Conservation (phyloP, 2,113 vertebrate species). For the Catharus bicknelli region DNA sequence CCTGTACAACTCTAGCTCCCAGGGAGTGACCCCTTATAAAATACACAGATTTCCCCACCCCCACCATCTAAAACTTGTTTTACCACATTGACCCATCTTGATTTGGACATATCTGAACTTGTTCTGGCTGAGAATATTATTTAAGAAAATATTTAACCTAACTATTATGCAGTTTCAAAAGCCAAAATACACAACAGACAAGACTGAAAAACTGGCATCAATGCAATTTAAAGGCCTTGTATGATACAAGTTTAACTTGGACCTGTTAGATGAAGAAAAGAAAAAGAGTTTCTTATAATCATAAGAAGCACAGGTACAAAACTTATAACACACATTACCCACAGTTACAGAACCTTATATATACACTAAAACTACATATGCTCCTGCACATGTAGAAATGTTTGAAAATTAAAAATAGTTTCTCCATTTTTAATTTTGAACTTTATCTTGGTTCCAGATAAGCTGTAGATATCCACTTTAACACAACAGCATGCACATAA, state of each 20-base stretch:
- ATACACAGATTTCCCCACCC: background rate
- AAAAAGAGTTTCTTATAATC: background rate
- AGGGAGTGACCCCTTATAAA: background rate
- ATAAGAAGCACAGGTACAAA: background rate
- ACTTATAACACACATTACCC: background rate
- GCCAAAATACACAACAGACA: background rate
- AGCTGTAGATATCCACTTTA: background rate
- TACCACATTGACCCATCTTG: background rate
- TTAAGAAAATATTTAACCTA: background rate
- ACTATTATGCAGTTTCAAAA: background rate
- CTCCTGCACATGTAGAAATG: background rate
- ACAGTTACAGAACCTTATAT: background rate
- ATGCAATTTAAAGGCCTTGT: background rate
- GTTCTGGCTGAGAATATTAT: background rate
- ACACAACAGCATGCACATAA: background rate
- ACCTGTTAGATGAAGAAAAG: background rate
- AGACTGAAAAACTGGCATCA: background rate
- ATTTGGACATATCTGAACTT: background rate
- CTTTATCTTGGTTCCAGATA: background rate
- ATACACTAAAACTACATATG: background rate
- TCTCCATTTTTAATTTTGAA: background rate
- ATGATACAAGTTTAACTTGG: background rate
- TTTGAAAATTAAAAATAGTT: background rate
- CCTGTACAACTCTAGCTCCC: background rate
- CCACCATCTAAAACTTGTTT: background rate